These are phyloP conservation scores for Platichthys stellatus DNA, from an alignment of 2,113 vertebrate genomes.

Conservation along the genomic window DNA sequence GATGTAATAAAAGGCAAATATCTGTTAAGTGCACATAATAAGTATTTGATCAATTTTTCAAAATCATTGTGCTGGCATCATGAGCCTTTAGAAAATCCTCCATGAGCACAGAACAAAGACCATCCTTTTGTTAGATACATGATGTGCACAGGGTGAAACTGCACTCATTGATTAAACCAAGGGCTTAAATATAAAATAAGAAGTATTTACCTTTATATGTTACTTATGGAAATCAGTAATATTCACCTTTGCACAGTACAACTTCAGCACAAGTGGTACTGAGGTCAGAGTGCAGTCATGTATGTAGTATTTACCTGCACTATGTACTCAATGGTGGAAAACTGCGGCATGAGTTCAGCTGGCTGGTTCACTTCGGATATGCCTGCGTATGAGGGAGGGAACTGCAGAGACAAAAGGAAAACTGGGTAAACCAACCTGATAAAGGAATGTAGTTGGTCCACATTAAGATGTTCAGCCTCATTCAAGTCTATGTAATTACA, in stretches of 20 bases:
- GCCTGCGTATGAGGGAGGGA: slow-evolving; percentile 93
- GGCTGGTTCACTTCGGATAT: slow-evolving; percentile 97
- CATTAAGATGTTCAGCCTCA: not conserved
- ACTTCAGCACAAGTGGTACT: slow-evolving; percentile 8
- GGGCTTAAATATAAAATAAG: not conserved
- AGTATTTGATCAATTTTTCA: too few species aligned
- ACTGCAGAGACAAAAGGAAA: slow-evolving; percentile 80
- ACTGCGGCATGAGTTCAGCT: slow-evolving; percentile 96
- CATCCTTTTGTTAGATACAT: not conserved
- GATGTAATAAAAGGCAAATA: too few species aligned
- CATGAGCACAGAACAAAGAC: not conserved
- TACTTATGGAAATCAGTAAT: not conserved
- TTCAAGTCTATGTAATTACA: not conserved
- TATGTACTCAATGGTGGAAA: slow-evolving; percentile 97
- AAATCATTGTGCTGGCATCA: not conserved
- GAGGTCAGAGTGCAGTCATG: slow-evolving; percentile 36
- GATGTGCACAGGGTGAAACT: not conserved
- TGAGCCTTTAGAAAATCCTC: not conserved
- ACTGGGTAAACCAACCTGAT: slow-evolving; percentile 7
- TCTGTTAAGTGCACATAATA: too few species aligned
- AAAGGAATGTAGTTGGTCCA: slow-evolving; percentile 22
- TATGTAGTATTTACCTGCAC: slow-evolving; percentile 88
- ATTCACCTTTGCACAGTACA: slow-evolving; percentile 31
- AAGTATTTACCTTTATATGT: not conserved
- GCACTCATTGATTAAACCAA: not conserved